These are phyloP conservation scores for Dryococelus australis DNA, from an alignment of 2,888 invertebrate genomes.

Conservation along the genomic window DNA sequence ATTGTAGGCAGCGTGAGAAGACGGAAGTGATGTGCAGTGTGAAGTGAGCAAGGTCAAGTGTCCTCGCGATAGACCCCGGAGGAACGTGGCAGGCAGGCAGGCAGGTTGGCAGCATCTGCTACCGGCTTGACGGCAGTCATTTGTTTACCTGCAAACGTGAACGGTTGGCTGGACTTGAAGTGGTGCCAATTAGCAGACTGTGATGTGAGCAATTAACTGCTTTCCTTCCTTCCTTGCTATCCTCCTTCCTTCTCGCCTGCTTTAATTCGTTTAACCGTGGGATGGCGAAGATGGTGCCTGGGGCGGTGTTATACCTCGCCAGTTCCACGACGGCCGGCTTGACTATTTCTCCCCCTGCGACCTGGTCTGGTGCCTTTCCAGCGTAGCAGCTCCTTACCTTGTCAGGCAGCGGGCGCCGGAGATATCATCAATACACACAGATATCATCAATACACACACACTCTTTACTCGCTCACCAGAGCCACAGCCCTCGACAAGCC, in stretches of 20 bases:
- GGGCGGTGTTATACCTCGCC: too few species aligned
- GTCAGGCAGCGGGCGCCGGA: too few species aligned
- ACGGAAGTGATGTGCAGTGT: neutral
- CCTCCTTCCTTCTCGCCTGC: neutral
- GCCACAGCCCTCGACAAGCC: too few species aligned
- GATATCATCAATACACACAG: too few species aligned
- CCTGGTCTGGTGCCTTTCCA: too few species aligned
- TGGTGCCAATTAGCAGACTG: conserved; percentile 24
- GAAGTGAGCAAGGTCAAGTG: neutral
- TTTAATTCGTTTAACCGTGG: neutral
- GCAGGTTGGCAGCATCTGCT: neutral
- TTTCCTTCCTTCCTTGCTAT: neutral
- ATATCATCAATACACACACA: too few species aligned
- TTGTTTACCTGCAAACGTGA: neutral
- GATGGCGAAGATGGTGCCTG: neutral
- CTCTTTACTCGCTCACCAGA: too few species aligned
- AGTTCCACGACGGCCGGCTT: too few species aligned
- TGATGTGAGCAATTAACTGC: conserved; percentile 1
- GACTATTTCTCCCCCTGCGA: too few species aligned
- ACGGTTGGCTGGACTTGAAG: conserved; percentile 24
- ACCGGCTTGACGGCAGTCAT: neutral
- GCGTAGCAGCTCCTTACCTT: too few species aligned
- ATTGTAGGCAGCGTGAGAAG: too few species aligned
- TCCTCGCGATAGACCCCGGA: neutral
- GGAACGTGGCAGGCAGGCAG: neutral